phyloP scores from a whole-genome alignment of 2,113 vertebrate genomes.

The Eulemur rufifrons region DNA sequence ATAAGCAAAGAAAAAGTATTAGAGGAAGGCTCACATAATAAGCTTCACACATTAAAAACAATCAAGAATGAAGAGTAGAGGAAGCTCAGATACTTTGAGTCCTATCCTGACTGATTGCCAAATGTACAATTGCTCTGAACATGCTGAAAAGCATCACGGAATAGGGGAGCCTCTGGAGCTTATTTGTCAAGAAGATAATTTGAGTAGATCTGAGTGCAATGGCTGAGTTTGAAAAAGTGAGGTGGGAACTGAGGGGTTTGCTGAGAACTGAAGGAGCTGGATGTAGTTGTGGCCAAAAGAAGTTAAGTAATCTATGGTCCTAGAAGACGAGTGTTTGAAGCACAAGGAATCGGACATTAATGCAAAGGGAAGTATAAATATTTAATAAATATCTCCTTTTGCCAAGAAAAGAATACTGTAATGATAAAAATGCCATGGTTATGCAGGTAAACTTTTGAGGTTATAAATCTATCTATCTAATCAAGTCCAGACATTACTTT shows the following conservation, averaged over 20 bases:
- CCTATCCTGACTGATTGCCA: background rate
- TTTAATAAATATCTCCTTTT: background rate
- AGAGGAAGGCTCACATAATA: background rate
- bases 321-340: background rate
- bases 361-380: background rate
- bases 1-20: background rate
- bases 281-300: background rate
- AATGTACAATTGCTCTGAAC: background rate
- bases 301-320: background rate
- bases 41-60: background rate
- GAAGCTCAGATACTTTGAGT: background rate
- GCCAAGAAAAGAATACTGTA: background rate
- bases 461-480: background rate
- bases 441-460: background rate
- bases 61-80: background rate
- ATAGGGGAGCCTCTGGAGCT: background rate
- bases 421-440: background rate
- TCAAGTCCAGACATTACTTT: background rate
- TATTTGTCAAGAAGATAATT: background rate
- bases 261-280: background rate
- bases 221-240: background rate
- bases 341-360: background rate
- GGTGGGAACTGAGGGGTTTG: background rate
- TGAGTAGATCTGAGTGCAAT: background rate
- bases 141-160: too few relatives aligned